Conservation (phyloP, 2,797 vertebrate genomes). For the Gambusia yucatana region DNA sequence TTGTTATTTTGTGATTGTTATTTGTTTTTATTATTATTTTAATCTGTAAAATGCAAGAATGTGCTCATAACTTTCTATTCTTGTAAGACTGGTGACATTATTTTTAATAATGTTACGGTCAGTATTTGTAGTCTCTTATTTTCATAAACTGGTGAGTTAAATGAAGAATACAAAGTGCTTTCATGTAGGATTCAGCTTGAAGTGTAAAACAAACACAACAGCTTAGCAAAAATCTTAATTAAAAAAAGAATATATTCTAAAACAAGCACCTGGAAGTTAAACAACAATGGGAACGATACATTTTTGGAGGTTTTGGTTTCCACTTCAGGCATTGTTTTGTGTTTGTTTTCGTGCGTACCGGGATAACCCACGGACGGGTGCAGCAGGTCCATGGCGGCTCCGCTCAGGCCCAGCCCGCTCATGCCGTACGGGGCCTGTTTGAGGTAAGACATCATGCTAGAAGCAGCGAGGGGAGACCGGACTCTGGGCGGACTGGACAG, state of each 20-base stretch:
- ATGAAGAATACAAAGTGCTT: neutral
- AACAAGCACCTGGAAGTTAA: neutral
- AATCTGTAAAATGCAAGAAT: neutral
- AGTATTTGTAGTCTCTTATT: neutral
- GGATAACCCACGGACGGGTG: slow-evolving; percentile 93
- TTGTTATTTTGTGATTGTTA: neutral
- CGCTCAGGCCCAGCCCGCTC: slow-evolving; percentile 91
- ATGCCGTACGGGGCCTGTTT: slow-evolving; percentile 95
- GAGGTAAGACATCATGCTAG: slow-evolving; percentile 97
- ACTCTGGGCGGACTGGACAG: slow-evolving; percentile 33
- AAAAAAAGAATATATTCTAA: neutral
- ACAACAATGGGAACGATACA: neutral
- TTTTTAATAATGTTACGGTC: neutral
- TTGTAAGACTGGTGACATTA: neutral
- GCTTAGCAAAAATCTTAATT: neutral
- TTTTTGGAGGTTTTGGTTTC: neutral
- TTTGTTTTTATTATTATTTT: neutral
- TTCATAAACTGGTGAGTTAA: neutral
- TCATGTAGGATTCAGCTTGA: neutral
- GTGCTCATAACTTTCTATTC: neutral
- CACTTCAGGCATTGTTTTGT: neutral
- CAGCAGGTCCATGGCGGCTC: slow-evolving; percentile 91
- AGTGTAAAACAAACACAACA: neutral
- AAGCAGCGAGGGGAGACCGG: slow-evolving; percentile 57
- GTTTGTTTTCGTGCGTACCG: slow-evolving; percentile 70